Evolutionary conservation across 1,140 invertebrate species (phyloP).

Genomic region (Belonocnema kinseyi): DNA sequence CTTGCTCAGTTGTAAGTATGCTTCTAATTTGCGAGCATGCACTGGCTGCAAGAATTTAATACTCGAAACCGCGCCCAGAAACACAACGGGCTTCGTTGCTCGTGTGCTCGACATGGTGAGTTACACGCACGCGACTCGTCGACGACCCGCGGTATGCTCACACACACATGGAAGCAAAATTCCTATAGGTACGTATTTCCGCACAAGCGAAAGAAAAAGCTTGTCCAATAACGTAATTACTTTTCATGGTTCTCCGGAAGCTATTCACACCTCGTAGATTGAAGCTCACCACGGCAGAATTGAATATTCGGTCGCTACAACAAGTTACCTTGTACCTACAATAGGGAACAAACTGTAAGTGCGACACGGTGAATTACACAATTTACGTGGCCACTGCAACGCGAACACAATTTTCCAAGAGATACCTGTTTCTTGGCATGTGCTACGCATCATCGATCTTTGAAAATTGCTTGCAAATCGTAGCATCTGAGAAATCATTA

Average conservation of each 20-base stretch:
- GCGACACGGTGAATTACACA: conserved; percentile 49
- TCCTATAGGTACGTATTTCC: conserved; percentile 11
- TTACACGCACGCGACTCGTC: conserved; percentile 49
- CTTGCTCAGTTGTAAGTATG: conserved; percentile 44
- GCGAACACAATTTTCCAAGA: conserved; percentile 50
- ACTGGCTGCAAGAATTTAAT: conserved; percentile 65
- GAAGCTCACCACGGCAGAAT: conserved; percentile 56
- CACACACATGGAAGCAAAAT: conserved; percentile 43
- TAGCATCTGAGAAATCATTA: conserved; percentile 19
- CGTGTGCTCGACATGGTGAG: conserved; percentile 40
- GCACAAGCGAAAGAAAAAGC: conserved; percentile 25
- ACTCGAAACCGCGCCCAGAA: conserved; percentile 61
- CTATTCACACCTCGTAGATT: conserved; percentile 64
- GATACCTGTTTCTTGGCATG: conserved; percentile 43
- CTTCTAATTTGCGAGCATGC: conserved; percentile 67
- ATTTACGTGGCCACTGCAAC: conserved; percentile 45
- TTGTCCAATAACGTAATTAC: conserved; percentile 65
- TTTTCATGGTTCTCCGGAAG: conserved; percentile 62
- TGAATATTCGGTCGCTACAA: conserved; percentile 61
- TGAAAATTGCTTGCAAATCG: conserved; percentile 60
- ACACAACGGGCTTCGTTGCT: conserved; percentile 34
- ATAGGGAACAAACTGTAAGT: conserved; percentile 47
- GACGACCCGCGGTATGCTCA: conserved; percentile 40
- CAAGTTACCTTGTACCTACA: conserved; percentile 46
- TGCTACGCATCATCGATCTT: conserved; percentile 48